A percentile compares a stretch with the other conserved stretches of the same genome.
phyloP scores from a whole-genome alignment of 2,888 invertebrate species.

The Lucinisca nassula region DNA sequence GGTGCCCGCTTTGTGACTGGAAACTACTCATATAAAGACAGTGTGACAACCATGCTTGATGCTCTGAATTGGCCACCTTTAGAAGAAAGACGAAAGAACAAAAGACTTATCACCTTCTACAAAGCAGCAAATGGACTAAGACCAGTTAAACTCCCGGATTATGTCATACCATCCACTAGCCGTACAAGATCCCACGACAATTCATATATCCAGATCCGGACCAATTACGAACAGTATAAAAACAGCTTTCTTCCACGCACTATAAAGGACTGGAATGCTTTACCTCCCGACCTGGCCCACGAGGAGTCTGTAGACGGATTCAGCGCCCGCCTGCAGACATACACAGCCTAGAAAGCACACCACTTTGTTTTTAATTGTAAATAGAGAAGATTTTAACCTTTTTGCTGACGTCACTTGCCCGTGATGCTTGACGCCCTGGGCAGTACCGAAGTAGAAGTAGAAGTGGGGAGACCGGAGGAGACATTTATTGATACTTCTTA shows the following conservation, averaged over 20 bases:
- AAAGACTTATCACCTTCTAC: too few relatives aligned
- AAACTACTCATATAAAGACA: too few relatives aligned
- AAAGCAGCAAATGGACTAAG: too few relatives aligned
- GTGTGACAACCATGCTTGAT: too few relatives aligned
- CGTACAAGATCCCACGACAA: background rate
- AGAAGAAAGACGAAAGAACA: too few relatives aligned
- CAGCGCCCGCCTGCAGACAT: background rate
- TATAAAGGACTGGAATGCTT: background rate
- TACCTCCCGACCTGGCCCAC: background rate
- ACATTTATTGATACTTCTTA: too few relatives aligned
- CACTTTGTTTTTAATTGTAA: background rate
- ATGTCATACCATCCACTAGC: background rate
- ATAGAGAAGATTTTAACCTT: background rate
- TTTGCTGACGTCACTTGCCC: constrained; percentile 11
- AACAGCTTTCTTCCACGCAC: background rate
- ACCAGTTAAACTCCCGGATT: background rate
- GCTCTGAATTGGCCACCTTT: too few relatives aligned
- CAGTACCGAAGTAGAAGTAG: constrained; percentile 2
- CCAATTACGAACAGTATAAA: background rate
- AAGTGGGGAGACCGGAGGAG: too few relatives aligned
- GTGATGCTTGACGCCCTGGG: background rate
- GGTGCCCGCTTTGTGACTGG: too few relatives aligned
- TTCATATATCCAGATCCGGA: background rate
- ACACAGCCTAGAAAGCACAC: background rate
- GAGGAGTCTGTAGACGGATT: background rate